These are phyloP conservation scores for Polydesmus complanatus DNA, from an alignment of 2,888 invertebrate species.

Conservation along the genomic window DNA sequence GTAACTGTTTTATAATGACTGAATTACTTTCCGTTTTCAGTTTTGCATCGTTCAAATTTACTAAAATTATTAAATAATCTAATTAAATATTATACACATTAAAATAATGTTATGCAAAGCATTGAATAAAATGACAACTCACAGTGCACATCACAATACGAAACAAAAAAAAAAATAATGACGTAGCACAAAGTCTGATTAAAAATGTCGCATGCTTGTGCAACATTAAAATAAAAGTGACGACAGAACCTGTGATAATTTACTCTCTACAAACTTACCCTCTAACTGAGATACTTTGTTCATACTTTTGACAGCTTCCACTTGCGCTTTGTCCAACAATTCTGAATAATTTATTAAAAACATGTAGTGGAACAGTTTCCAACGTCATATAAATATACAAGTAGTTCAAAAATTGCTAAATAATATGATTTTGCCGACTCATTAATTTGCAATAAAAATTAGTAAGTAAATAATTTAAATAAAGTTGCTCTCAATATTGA, in stretches of 20 bases:
- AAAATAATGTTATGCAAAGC: slow-evolving; percentile 34
- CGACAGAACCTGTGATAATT: not conserved
- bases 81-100: not conserved
- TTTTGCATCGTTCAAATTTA: slow-evolving; percentile 29
- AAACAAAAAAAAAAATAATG: not conserved
- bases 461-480: no score
- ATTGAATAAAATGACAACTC: not conserved
- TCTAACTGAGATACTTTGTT: slow-evolving; percentile 27
- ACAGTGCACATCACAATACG: not conserved
- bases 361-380: not conserved
- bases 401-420: no score
- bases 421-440: no score
- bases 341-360: slow-evolving; percentile 18
- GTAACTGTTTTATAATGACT: slow-evolving; percentile 27
- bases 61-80: slow-evolving; percentile 18
- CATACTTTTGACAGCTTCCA: slow-evolving; percentile 28
- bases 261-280: slow-evolving; percentile 11
- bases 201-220: not conserved
- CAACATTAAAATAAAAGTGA: not conserved
- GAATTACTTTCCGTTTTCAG: slow-evolving; percentile 29
- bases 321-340: slow-evolving; percentile 29
- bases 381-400: no score
- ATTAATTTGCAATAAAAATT: no score
- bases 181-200: not conserved
- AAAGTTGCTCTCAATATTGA: no score